Conservation (phyloP, 2,797 vertebrate genomes). For the Sebastiscus albofasciatus region DNA sequence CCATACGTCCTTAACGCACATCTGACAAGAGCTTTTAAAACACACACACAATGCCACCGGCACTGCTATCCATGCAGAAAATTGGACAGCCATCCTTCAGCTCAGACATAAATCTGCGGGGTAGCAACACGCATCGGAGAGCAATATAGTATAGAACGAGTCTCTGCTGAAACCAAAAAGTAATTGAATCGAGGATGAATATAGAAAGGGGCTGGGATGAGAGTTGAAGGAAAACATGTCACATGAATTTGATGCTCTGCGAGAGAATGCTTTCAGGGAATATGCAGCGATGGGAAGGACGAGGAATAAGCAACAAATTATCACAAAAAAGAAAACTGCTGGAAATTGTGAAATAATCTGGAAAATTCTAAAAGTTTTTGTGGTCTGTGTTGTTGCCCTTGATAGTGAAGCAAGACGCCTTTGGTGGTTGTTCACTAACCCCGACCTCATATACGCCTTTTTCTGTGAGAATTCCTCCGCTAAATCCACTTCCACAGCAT, state of each 20-base stretch:
- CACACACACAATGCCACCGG: conserved; percentile 59
- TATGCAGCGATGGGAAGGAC: background rate
- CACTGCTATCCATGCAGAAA: conserved; percentile 78
- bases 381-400: background rate
- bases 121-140: conserved; percentile 61
- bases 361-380: conserved; percentile 2
- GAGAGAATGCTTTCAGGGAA: conserved; percentile 22
- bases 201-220: conserved; percentile 52
- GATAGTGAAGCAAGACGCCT: background rate
- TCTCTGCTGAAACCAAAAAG: conserved; percentile 64
- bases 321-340: background rate
- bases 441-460: background rate
- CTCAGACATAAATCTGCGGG: conserved; percentile 73
- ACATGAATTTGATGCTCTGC: conserved; percentile 38
- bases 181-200: conserved; percentile 76
- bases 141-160: conserved; percentile 64
- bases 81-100: conserved; percentile 84
- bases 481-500: conserved; percentile 22
- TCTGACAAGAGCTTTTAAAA: conserved; percentile 75
- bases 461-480: background rate
- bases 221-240: conserved; percentile 44
- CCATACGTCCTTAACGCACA: conserved; percentile 59
- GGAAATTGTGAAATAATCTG: conserved; percentile 19
- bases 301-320: conserved; percentile 11
- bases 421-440: background rate